These are phyloP conservation scores for Arnoldichthys spilopterus DNA, from an alignment of 2,797 vertebrate genomes.

Conservation along the genomic window DNA sequence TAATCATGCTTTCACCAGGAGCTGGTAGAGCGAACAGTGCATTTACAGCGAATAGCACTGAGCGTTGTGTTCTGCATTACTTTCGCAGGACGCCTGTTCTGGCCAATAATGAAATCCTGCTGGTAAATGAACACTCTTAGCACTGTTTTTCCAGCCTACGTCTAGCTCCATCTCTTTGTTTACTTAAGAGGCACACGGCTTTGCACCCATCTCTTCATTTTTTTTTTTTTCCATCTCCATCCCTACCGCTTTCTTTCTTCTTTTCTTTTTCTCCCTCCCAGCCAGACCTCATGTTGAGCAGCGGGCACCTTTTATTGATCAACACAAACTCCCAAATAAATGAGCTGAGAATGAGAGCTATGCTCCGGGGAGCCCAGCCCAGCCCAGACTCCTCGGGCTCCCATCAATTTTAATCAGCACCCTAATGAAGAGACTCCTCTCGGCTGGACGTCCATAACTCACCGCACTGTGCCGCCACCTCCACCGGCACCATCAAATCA, in stretches of 20 bases:
- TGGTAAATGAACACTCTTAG: conserved; percentile 15
- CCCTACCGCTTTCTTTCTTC: conserved; percentile 32
- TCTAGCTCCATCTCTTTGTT: conserved; percentile 23
- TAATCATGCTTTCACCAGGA: too few relatives aligned
- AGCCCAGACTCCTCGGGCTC: conserved; percentile 76
- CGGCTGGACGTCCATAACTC: conserved; percentile 85
- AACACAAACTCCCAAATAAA: conserved; percentile 86
- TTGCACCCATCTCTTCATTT: conserved; percentile 66
- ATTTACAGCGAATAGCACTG: not conserved
- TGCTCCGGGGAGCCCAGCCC: conserved; percentile 79
- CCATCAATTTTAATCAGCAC: conserved; percentile 87
- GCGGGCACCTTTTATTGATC: conserved; percentile 86
- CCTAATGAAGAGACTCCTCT: conserved; percentile 87
- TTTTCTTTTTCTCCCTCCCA: conserved; percentile 41
- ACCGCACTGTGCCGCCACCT: conserved; percentile 72
- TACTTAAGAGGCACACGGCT: conserved; percentile 62
- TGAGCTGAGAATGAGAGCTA: conserved; percentile 83
- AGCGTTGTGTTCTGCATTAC: not conserved
- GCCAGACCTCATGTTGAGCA: conserved; percentile 80
- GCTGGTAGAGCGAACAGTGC: not conserved
- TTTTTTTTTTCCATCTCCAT: conserved; percentile 43
- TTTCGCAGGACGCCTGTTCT: not conserved
- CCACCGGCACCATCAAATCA: conserved; percentile 76
- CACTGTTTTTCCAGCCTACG: conserved; percentile 12
- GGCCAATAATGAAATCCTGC: not conserved